These are phyloP conservation scores for Siderastrea siderea DNA, from an alignment of 92 coral and sea anemone species.

Conservation along the genomic window DNA sequence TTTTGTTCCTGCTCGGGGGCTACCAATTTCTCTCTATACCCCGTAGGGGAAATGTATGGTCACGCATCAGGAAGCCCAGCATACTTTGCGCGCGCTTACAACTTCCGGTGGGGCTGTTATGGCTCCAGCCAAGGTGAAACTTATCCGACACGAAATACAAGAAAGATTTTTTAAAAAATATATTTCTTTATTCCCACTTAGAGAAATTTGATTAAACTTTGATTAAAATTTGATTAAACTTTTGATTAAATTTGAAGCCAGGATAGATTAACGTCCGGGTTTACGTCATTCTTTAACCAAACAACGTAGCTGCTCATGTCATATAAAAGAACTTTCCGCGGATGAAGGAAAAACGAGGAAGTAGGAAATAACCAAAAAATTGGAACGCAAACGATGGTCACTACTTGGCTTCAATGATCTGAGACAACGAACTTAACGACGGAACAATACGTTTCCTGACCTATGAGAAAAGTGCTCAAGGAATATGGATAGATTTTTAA, in stretches of 20 bases:
- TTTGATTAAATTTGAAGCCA: too few species aligned
- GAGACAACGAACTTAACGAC: too few species aligned
- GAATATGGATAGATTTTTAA: too few species aligned
- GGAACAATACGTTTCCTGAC: neutral
- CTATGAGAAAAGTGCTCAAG: too few species aligned
- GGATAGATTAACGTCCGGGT: too few species aligned
- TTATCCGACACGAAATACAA: neutral
- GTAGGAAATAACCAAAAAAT: neutral
- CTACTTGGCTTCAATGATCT: neutral
- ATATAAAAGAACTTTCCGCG: neutral
- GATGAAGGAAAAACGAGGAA: neutral
- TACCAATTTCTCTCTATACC: neutral
- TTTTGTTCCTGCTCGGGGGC: neutral
- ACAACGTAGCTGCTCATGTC: too few species aligned
- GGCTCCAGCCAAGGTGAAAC: neutral
- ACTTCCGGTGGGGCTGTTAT: neutral
- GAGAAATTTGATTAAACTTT: too few species aligned
- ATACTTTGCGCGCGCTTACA: conserved; percentile 4
- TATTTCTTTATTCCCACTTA: too few species aligned
- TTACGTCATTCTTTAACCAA: too few species aligned
- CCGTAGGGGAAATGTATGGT: neutral
- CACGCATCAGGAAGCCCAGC: neutral
- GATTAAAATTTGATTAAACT: too few species aligned
- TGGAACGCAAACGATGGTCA: neutral
- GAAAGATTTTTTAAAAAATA: too few species aligned